phyloP scores from a whole-genome alignment of 2,888 invertebrate species.

The Andricus curvator region DNA sequence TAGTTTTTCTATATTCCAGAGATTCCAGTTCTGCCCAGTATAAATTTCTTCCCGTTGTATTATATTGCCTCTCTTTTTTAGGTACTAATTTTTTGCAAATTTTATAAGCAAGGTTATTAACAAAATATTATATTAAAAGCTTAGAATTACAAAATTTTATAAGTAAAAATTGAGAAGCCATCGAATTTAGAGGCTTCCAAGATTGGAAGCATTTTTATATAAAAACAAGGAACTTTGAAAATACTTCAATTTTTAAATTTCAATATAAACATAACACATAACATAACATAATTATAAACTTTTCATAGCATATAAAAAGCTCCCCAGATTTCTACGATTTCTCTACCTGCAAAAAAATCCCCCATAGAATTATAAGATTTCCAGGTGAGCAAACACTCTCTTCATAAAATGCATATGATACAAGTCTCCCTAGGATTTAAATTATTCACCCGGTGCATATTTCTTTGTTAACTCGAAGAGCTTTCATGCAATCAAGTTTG shows the following conservation, averaged over 20 bases:
- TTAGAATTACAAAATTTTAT: no score
- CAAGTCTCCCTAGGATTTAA: background rate
- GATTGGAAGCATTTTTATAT: no score
- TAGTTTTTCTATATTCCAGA: background rate
- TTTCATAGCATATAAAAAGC: background rate
- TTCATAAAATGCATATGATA: slow-evolving; percentile 11
- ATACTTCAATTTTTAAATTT: background rate
- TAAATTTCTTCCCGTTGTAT: no score
- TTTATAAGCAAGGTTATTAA: no score
- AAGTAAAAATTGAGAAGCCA: no score
- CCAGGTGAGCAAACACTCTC: slow-evolving; percentile 29
- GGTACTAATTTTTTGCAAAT: no score
- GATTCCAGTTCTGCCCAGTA: background rate
- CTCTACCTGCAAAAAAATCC: background rate
- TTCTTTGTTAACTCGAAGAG: background rate
- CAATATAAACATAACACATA: no score
- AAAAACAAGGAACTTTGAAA: background rate
- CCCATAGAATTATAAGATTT: slow-evolving; percentile 14
- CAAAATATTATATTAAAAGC: no score
- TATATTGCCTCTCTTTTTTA: no score
- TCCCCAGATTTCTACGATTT: background rate
- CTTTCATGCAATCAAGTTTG: background rate
- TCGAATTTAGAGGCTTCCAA: no score
- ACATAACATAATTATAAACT: no score
- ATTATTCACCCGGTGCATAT: slow-evolving; percentile 14